Base-by-base conservation (phyloP, 2,797 vertebrate species). In the Myotis daubentonii region DNA sequence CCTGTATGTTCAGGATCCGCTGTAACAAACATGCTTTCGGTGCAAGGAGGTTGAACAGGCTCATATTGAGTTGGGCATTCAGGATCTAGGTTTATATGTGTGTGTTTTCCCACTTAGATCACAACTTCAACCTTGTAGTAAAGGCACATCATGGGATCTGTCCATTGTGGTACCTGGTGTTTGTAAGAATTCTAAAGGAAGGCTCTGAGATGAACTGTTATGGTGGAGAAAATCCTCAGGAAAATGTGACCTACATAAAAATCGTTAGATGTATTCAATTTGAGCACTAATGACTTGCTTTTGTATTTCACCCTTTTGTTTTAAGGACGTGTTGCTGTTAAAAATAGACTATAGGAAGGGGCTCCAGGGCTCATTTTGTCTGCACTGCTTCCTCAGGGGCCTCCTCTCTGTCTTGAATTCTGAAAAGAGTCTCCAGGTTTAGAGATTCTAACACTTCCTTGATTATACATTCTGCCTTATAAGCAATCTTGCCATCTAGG, bases 271-370 rank as follows among this genome's bases (percentile, higher is more conserved):
- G 25, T 30, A 60, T 87, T 94, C 22, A 65, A 1, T 19, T 86
- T 65, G 38, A 81, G 89, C 91, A 65, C 33, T 87, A 76, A 60
- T 84, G n/a, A 53, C 70, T 93, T 96, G 80, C 44, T 89, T 89
- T 94, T 87, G 19, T 53, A 74, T 81, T 68, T 71, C 83, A 62
- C 19, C 25, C 60, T 72, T 91, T 89, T 89, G 15, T 92, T 89
- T 95, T 83, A 66, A 84, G 65, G 22, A 89, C 51, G 6, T 44
- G 5, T 84, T 36, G 6, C 82, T 87, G 89, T 96, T 86, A 85
- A 94, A 94, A 89, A 83, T 33, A 91, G 76, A 47, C n/a, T 33
- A 11, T 51, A 87, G 25, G 22, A 74, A 95, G 25, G 71, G 1
- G n/a, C 2, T 66, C 47, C 13, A 12, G 65, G 68, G 36, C n/a